Conservation (phyloP, 2,113 vertebrate genomes). For the Arvicanthis niloticus region DNA sequence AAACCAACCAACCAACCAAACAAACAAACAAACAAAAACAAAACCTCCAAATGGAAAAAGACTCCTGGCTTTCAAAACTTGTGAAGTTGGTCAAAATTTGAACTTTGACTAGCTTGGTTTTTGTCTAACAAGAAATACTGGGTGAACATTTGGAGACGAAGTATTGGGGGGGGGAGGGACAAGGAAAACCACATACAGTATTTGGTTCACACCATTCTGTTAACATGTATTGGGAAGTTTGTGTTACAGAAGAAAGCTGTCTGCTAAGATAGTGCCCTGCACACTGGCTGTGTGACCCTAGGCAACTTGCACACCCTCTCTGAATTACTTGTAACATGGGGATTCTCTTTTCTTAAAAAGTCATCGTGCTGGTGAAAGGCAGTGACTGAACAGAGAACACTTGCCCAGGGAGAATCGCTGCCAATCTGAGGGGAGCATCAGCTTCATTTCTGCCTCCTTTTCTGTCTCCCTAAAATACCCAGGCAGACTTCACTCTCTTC, state of each 20-base stretch:
- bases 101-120: background rate
- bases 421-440: background rate
- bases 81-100: background rate
- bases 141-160: background rate
- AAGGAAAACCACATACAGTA: background rate
- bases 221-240: background rate
- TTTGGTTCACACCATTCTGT: background rate
- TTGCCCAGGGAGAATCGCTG: background rate
- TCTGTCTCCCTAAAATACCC: background rate
- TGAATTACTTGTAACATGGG: background rate
- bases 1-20: no score
- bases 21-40: background rate
- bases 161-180: no score
- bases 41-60: background rate
- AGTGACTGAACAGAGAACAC: background rate
- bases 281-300: background rate
- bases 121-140: background rate
- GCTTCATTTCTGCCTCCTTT: background rate
- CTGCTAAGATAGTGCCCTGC: background rate
- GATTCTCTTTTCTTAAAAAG: background rate
- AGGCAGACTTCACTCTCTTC: background rate
- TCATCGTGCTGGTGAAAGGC: background rate
- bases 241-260: background rate
- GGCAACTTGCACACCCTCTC: background rate
- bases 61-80: background rate